Conservation (phyloP, 2,797 vertebrate species). For the Arnoldichthys spilopterus region DNA sequence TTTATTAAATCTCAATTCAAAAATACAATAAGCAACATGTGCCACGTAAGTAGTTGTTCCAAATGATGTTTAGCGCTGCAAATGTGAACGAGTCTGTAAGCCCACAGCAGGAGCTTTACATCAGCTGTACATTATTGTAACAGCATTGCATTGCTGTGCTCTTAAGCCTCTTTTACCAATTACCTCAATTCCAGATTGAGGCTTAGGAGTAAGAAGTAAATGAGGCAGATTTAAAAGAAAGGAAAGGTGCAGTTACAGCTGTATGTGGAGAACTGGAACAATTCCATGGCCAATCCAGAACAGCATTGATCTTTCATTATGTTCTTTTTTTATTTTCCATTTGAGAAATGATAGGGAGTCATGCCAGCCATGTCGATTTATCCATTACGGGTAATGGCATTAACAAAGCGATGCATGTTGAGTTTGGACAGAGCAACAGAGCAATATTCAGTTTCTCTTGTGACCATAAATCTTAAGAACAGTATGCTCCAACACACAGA, state of each 20-base stretch:
- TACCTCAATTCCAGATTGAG: background rate
- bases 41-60: too few relatives aligned
- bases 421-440: background rate
- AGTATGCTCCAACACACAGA: slow-evolving; percentile 15
- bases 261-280: background rate
- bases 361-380: background rate
- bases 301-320: background rate
- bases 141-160: background rate
- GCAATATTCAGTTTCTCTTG: background rate
- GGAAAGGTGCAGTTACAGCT: background rate
- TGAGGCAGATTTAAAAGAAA: background rate
- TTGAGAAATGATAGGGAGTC: background rate
- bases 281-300: background rate
- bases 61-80: too few relatives aligned
- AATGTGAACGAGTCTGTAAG: too few relatives aligned
- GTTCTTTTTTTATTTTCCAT: background rate
- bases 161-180: background rate
- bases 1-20: too few relatives aligned
- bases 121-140: too few relatives aligned
- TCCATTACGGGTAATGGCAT: slow-evolving; percentile 1
- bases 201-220: background rate
- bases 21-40: too few relatives aligned
- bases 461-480: slow-evolving; percentile 11
- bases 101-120: background rate
- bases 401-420: slow-evolving; percentile 1